Percentiles rank a stretch among this genome's conserved stretches.
Conservation (phyloP, 92 coral and sea anemone species). For the Porites lobata region DNA sequence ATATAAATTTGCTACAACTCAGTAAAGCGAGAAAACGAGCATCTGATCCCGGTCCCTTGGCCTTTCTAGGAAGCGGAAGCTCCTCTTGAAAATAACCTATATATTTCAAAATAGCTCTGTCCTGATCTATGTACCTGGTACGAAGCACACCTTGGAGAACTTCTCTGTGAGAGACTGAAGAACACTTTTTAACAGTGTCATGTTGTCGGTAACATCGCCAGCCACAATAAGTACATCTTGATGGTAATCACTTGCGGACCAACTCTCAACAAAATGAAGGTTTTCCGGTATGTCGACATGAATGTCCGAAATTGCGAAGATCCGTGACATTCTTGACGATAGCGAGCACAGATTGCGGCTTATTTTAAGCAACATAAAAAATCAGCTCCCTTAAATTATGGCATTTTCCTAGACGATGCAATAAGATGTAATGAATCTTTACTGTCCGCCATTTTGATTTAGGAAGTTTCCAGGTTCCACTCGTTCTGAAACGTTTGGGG, state of each 20-base stretch:
- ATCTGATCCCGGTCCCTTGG: too few relatives aligned
- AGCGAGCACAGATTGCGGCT: not conserved
- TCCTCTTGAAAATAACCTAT: not conserved
- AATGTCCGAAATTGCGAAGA: slow-evolving; percentile 86
- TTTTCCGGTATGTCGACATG: slow-evolving; percentile 81
- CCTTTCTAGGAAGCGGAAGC: too few relatives aligned
- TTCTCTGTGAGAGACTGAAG: slow-evolving; percentile 48
- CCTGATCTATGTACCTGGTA: slow-evolving; percentile 69
- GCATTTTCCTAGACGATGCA: not conserved
- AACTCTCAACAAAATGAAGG: slow-evolving; percentile 61
- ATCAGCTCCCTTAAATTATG: not conserved
- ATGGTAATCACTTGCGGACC: slow-evolving; percentile 49
- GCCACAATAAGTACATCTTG: slow-evolving; percentile 81
- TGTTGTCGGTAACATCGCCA: slow-evolving; percentile 84
- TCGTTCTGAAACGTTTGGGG: not conserved
- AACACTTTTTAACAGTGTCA: slow-evolving; percentile 52
- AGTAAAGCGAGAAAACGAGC: too few relatives aligned
- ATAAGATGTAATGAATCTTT: not conserved
- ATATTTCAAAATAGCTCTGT: not conserved
- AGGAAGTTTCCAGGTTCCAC: slow-evolving; percentile 1
- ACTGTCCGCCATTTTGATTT: slow-evolving; percentile 19
- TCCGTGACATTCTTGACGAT: slow-evolving; percentile 65
- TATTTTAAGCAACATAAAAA: not conserved
- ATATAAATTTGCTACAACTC: too few relatives aligned
- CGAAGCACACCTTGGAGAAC: slow-evolving; percentile 76